Base-by-base conservation (phyloP, 2,797 vertebrate species). In the Ptychadena robeensis region DNA sequence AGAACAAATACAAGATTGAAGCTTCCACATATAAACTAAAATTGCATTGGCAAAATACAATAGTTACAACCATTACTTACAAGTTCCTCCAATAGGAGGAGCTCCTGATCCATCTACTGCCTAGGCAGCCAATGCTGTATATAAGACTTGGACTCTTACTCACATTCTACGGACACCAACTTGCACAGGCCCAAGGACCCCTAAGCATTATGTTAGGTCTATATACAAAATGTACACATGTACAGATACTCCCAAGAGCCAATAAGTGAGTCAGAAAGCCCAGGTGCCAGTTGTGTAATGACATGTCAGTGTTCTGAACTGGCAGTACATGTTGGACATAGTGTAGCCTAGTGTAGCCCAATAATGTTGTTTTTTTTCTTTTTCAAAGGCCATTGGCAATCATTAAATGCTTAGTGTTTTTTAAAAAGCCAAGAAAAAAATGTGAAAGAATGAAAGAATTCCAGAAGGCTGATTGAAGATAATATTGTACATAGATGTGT, bases 221-320 rank as follows among this genome's bases (percentile, higher is more conserved):
- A 82, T 82, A 70, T 82, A 82, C 81, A 82, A 37, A 71, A 74
- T 80, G 34, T 79, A 84, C 82, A 84, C 31, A 53, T 79, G 63
- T 80, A 74, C 75, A 73, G 31, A 70, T 63, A 61, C 32, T 66
- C 32, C 32, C 69, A n/a, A 22, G 15, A 53, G 44, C 27, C 59
- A 28, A 61, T 61, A 2, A 28, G 27, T 25, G 27, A 61, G 59
- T 25, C 59, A 61, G 59, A 53, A 53, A 61, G 59, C 59, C 59
- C 11, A 25, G 25, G n/a, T 61, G 25, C 9, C 10, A 27, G n/a
- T 61, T 61, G 9, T 61, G 59, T 11, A 25, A 61, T 61, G 9
- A 28, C 25, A 61, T 25, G 59, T 28, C 27, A 25, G 59, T 61
- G n/a, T 61, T 61, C 59, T 61, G n/a, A 12, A 25, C 25, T 61